Evolutionary conservation across 2,797 vertebrate genomes (phyloP), one percentile per base, ranked within the genome.

Genomic region (Mus caroli): DNA sequence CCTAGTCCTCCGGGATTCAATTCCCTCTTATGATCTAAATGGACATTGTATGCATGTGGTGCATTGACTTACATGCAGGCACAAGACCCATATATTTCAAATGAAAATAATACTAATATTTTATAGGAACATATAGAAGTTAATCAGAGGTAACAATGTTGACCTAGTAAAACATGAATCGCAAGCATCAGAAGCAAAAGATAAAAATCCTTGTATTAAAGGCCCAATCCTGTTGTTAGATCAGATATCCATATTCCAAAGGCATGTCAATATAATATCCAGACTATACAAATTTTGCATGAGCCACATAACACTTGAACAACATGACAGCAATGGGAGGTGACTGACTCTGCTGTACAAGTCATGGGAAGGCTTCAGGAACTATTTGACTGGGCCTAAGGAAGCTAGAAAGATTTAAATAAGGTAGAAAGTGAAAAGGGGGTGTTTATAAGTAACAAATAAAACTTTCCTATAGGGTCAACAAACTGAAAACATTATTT

Each of bases 331-430:
- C 3, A 46, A 37, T n/a, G 22, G 43, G n/a, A n/a, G 4, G n/a
- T 73, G 20, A 62, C 34, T 34, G 37, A 88, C 14, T 79, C 60
- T 52, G 34, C 24, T 56, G n/a, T 28, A 62, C 19, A 82, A 40
- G 5, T 56, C 64, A 86, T 13, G 6, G 46, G 28, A 90, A 87
- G n/a, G 3, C 60, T 83, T 94, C 43, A 60, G 31, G 50, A 24
- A 24, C 77, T 46, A 79, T 50, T 28, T 79, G 37, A 78, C 4
- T 58, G 19, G 37, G 28, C 1, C 13, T 91, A 75, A 50, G 52
- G n/a, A 87, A 89, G 88, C 37, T 34, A 91, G 50, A 22, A 62
- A 2, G 1, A 69, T 80, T 92, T 95, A 71, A 79, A 89, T 83
- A 79, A 40, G 11, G n/a, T 19, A 1, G 86, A 22, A 80, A 43